These are phyloP conservation scores for Drosophila aff. DNA, from an alignment of 1,140 invertebrate genomes.

Conservation along the genomic window DNA sequence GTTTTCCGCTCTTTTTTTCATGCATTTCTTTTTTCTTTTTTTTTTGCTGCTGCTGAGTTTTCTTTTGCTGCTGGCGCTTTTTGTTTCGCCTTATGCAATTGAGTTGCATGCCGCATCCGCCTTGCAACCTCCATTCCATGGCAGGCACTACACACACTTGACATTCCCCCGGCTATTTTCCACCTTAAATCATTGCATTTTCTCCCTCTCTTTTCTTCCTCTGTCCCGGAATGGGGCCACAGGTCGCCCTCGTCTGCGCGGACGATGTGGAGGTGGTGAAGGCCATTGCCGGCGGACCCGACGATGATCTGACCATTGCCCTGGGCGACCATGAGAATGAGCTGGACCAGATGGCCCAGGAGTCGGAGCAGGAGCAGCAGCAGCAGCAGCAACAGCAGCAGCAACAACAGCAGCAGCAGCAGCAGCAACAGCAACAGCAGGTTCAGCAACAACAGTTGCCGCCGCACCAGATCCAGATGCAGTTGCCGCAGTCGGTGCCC, in stretches of 20 bases:
- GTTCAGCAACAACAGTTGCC: slow-evolving; percentile 85
- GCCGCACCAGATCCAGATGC: slow-evolving; percentile 86
- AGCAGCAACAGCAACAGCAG: slow-evolving; percentile 86
- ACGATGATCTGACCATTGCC: slow-evolving; percentile 71
- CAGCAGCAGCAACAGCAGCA: slow-evolving; percentile 87
- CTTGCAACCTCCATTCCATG: slow-evolving; percentile 49
- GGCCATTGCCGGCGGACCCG: slow-evolving; percentile 85
- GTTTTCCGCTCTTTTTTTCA: slow-evolving; percentile 21
- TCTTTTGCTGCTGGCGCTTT: slow-evolving; percentile 9
- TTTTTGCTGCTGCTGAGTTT: not conserved
- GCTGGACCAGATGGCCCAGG: slow-evolving; percentile 89
- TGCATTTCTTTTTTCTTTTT: slow-evolving; percentile 15
- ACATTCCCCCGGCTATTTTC: slow-evolving; percentile 23
- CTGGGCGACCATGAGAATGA: slow-evolving; percentile 87
- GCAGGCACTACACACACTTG: slow-evolving; percentile 61
- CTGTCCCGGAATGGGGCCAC: slow-evolving; percentile 41
- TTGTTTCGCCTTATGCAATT: slow-evolving; percentile 73
- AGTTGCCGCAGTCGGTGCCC: slow-evolving; percentile 71
- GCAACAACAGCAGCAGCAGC: slow-evolving; percentile 86
- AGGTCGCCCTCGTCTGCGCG: slow-evolving; percentile 59
- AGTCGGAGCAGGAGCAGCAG: slow-evolving; percentile 88
- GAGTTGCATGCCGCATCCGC: slow-evolving; percentile 71
- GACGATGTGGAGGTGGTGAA: slow-evolving; percentile 89
- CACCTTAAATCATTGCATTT: slow-evolving; percentile 27
- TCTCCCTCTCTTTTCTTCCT: slow-evolving; percentile 4